Evolutionary conservation across 2,888 invertebrate species (phyloP).

Genomic region (Stenodema calcarata): DNA sequence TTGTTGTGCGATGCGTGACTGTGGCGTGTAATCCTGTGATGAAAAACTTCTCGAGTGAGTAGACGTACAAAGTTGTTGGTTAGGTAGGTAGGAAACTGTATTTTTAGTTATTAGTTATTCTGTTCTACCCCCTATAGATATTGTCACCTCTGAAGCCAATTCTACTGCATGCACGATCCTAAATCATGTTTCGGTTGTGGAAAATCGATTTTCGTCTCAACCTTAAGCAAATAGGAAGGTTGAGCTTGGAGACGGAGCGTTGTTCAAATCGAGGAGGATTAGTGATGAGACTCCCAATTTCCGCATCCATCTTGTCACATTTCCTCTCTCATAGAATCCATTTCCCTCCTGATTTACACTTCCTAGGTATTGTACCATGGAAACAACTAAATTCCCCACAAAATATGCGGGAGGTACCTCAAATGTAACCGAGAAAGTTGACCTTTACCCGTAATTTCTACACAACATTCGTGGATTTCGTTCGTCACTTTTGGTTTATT

Average conservation of each 20-base stretch:
- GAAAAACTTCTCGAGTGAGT: too few relatives aligned
- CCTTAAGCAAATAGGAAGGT: background rate
- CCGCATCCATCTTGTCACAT: background rate
- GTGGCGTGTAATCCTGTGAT: too few relatives aligned
- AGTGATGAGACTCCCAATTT: background rate
- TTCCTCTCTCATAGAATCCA: background rate
- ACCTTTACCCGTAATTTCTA: too few relatives aligned
- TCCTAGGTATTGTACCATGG: too few relatives aligned
- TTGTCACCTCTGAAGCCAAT: background rate
- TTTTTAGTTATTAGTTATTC: background rate
- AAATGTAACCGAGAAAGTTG: too few relatives aligned
- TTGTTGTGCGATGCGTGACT: too few relatives aligned
- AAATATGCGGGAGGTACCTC: too few relatives aligned
- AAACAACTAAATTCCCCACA: too few relatives aligned
- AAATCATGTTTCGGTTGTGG: background rate
- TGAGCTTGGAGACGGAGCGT: background rate
- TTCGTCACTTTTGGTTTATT: too few relatives aligned
- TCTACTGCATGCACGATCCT: background rate
- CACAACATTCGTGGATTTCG: too few relatives aligned
- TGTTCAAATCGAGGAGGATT: background rate
- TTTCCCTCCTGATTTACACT: too few relatives aligned
- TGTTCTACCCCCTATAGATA: background rate
- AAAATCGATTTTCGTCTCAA: background rate
- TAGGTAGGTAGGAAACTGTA: background rate
- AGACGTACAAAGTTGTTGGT: too few relatives aligned